Base-by-base conservation (phyloP, 2,888 invertebrate genomes). In the Didymodactylos carnosus region DNA sequence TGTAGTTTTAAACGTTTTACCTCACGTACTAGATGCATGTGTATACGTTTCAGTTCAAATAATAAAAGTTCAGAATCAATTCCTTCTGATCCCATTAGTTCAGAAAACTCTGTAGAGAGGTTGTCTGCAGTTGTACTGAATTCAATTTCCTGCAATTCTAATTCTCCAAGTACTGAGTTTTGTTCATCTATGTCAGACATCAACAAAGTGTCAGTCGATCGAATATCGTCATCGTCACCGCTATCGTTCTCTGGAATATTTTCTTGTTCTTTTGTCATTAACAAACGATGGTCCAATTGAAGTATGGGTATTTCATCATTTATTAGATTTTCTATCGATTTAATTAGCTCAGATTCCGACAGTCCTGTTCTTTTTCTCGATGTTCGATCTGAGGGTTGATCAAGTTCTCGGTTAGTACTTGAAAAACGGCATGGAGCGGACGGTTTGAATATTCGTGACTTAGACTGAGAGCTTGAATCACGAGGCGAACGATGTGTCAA, bases 21-120 rank as follows among this genome's bases (percentile, higher is more conserved):
- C 73, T 81, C 81, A 25, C 78, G 73, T 11, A 77, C 78, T 75
- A 80, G 79, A 5, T 70, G 73, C 27, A 75, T 77, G 25, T 76
- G 70, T 10, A 79, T 35, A 23, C 76, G n/a, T 19, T 43, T n/a
- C 16, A 51, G 25, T 35, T 72, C 19, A 70, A 43, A 39, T 25
- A 72, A 14, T 27, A 49, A 23, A 23, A 27, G 29, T 40, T 53
- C n/a, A 11, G 69, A 23, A 40, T 41, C 29, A 49, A 29, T 71
- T 11, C 70, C 14, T 13, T 8, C n/a, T 23, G n/a, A 23, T 23
- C 6, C 16, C n/a, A 46, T 46, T n/a, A n/a, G n/a, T 8, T 2
- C 2, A 16, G n/a, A 23, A 46, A 23, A 46, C 23, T 23, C 23
- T 11, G 2, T 8, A n/a, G 46, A 23, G 8, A 46, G 23, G 19